Conservation (phyloP, 1,140 invertebrate species). For the Drosophila albomicans region DNA sequence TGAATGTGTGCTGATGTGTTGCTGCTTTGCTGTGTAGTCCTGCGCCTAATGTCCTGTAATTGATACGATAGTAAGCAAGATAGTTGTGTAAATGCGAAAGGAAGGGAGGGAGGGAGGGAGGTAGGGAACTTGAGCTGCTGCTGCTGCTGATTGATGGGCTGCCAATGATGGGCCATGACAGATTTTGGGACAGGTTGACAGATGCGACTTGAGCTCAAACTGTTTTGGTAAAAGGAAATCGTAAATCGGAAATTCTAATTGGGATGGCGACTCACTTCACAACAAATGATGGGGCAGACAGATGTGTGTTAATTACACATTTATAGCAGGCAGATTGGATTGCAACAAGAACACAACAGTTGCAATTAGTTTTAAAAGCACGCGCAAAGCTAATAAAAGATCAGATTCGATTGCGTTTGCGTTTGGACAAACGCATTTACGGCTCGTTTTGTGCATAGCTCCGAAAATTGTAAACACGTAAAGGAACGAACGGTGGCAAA, state of each 20-base stretch:
- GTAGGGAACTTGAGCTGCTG: no score
- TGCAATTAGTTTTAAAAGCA: slow-evolving; percentile 10
- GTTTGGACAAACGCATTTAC: neutral
- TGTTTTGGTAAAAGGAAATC: neutral
- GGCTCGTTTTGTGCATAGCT: no score
- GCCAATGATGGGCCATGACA: slow-evolving; percentile 28
- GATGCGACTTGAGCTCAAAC: neutral
- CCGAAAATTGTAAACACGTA: slow-evolving; percentile 61
- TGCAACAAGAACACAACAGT: neutral
- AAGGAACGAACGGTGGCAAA: slow-evolving; percentile 46
- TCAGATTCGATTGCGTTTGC: neutral
- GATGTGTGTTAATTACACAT: slow-evolving; percentile 12
- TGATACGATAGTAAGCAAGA: slow-evolving; percentile 10
- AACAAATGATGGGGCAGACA: neutral
- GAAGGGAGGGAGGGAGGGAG: no score
- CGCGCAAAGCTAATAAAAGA: slow-evolving; percentile 3
- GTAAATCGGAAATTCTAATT: neutral
- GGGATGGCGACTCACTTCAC: neutral
- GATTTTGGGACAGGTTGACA: slow-evolving; percentile 16
- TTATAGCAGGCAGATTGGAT: neutral
- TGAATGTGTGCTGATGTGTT: neutral
- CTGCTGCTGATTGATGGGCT: slow-evolving; percentile 3
- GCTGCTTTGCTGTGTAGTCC: no score
- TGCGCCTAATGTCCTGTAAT: slow-evolving; percentile 29
- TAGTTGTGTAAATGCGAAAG: neutral